Percentiles rank a stretch among this genome's conserved stretches.
phyloP scores from a whole-genome alignment of 2,113 vertebrate species.

The Cyprinus carpio region DNA sequence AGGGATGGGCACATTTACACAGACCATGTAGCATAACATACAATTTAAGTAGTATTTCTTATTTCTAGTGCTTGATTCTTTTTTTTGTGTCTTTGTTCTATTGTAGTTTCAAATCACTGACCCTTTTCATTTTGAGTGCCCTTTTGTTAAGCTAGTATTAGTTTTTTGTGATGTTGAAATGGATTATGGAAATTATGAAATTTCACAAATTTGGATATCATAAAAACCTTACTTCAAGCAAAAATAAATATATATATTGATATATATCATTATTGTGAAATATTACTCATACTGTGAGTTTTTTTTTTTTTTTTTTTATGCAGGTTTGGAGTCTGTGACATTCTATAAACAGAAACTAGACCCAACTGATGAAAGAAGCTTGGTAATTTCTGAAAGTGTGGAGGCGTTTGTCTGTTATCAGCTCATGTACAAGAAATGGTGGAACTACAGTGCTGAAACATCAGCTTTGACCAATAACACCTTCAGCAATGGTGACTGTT shows the following conservation, averaged over 20 bases:
- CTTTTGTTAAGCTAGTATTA: too few relatives aligned
- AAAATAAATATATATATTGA: too few relatives aligned
- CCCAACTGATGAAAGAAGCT: constrained; percentile 58
- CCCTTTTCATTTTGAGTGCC: too few relatives aligned
- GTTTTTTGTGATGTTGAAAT: too few relatives aligned
- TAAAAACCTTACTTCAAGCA: too few relatives aligned
- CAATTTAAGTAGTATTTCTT: neutral
- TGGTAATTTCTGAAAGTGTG: constrained; percentile 76
- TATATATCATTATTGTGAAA: neutral
- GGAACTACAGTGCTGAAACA: constrained; percentile 66
- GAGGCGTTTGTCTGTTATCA: constrained; percentile 83
- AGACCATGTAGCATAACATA: neutral
- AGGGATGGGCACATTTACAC: neutral
- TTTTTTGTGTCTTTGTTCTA: neutral
- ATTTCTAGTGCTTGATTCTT: neutral
- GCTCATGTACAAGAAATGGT: constrained; percentile 86
- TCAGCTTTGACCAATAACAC: neutral
- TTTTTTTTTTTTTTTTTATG: constrained; percentile 7
- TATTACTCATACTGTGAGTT: too few relatives aligned
- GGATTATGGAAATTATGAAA: too few relatives aligned
- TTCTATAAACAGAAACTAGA: constrained; percentile 68
- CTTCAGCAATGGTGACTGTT: neutral
- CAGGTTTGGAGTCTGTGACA: constrained; percentile 64
- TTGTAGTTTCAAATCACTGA: neutral
- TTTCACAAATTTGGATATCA: too few relatives aligned